Percentiles rank a stretch among this genome's conserved stretches.
Evolutionary conservation across 2,888 invertebrate genomes (phyloP).

Genomic region (Spodoptera littoralis): DNA sequence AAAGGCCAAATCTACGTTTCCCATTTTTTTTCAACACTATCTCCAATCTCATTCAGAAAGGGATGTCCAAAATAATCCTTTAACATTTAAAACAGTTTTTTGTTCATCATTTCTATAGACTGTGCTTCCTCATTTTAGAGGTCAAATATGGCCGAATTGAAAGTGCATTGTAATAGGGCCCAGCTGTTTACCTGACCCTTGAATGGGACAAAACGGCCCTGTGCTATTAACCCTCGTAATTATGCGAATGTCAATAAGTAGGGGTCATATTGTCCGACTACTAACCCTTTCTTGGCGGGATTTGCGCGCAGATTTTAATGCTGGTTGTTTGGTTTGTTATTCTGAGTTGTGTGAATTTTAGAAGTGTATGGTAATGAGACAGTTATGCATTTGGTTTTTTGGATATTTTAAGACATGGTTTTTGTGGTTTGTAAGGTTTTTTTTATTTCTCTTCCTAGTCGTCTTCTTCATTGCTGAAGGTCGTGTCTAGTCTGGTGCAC

Average conservation of each 20-base stretch:
- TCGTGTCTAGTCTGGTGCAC: too few species aligned
- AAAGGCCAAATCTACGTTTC: too few species aligned
- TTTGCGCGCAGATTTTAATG: conserved; percentile 5
- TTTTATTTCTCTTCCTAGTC: too few species aligned
- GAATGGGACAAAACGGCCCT: conserved; percentile 26
- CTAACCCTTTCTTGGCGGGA: conserved; percentile 23
- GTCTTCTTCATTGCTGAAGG: too few species aligned
- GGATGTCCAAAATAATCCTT: neutral
- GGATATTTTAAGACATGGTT: too few species aligned
- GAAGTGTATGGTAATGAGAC: neutral
- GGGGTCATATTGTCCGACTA: conserved; percentile 51
- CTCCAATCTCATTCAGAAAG: too few species aligned
- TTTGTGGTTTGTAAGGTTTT: too few species aligned
- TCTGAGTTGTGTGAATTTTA: neutral
- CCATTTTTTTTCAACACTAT: too few species aligned
- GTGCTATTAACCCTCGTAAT: conserved; percentile 43
- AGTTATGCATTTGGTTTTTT: neutral
- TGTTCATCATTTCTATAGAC: conserved; percentile 23
- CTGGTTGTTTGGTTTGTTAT: neutral
- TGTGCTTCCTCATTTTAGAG: conserved; percentile 50
- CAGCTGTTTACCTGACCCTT: conserved; percentile 78
- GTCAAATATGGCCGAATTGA: conserved; percentile 51
- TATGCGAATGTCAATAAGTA: conserved; percentile 48
- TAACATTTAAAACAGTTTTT: conserved; percentile 31
- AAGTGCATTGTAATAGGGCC: conserved; percentile 55